A percentile compares a stretch with the other conserved stretches of the same genome.
phyloP scores from a whole-genome alignment of 2,888 invertebrate genomes.

The Mesoligia furuncula region DNA sequence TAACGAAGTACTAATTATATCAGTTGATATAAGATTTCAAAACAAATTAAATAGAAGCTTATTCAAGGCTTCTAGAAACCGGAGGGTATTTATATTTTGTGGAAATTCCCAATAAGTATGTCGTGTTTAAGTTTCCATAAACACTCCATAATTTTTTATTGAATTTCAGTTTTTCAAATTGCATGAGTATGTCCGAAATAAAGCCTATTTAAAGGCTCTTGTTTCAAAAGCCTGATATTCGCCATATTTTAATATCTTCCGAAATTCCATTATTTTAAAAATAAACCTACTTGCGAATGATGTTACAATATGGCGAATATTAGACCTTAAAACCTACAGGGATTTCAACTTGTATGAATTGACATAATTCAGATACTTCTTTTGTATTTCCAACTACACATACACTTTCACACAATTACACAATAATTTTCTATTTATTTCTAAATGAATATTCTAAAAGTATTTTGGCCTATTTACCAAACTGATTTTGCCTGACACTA shows the following conservation, averaged over 20 bases:
- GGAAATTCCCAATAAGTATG: neutral
- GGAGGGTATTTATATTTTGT: neutral
- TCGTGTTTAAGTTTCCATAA: neutral
- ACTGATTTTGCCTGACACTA: slow-evolving; percentile 43
- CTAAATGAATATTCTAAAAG: neutral
- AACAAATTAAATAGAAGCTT: neutral
- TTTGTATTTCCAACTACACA: slow-evolving; percentile 15
- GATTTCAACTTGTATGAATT: neutral
- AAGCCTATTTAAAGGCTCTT: neutral
- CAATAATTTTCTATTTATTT: slow-evolving; percentile 30
- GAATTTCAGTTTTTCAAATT: neutral
- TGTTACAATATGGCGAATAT: slow-evolving; percentile 5
- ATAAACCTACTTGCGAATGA: neutral
- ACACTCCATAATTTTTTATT: neutral
- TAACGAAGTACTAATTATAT: neutral
- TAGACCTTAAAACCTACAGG: neutral
- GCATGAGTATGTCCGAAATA: slow-evolving; percentile 12
- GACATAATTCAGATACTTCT: neutral
- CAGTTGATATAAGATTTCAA: neutral
- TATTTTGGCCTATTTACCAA: neutral
- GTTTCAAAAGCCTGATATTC: neutral
- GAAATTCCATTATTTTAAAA: neutral
- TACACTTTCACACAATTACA: slow-evolving; percentile 28
- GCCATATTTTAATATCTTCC: slow-evolving; percentile 4
- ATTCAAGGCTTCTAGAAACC: neutral